A percentile compares a stretch with the other conserved stretches of the same genome.
Conservation (phyloP, 2,113 vertebrate genomes). For the Corapipo altera region DNA sequence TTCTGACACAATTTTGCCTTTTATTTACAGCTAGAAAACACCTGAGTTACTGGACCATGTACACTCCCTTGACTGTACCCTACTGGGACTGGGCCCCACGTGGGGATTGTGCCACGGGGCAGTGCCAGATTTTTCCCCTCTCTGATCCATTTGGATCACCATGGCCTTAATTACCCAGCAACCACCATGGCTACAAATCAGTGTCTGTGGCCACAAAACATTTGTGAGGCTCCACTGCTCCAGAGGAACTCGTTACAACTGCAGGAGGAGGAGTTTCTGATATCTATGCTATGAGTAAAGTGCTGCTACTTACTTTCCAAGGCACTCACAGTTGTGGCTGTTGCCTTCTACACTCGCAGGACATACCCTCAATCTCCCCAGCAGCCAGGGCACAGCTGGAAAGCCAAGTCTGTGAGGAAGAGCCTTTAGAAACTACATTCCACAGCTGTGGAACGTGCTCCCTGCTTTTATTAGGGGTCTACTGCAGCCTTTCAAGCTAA, state of each 20-base stretch:
- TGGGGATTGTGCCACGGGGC: background rate
- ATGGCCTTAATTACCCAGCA: background rate
- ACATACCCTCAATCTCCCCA: slow-evolving; percentile 29
- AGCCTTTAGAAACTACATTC: slow-evolving; percentile 27
- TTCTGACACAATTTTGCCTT: background rate
- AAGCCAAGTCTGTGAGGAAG: slow-evolving; percentile 49
- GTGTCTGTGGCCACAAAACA: background rate
- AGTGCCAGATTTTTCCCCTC: background rate
- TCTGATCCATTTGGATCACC: background rate
- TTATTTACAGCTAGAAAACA: background rate
- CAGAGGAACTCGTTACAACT: background rate
- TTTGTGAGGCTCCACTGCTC: background rate
- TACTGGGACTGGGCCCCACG: background rate
- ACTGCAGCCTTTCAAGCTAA: slow-evolving; percentile 14
- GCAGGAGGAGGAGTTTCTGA: background rate
- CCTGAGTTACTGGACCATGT: background rate
- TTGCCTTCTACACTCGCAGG: slow-evolving; percentile 25
- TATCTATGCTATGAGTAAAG: background rate
- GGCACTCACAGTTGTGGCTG: slow-evolving; percentile 29
- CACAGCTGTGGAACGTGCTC: slow-evolving; percentile 26
- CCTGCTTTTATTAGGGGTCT: background rate
- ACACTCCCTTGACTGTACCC: background rate
- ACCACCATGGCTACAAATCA: background rate
- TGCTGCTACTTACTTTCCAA: slow-evolving; percentile 32
- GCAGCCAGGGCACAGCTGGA: slow-evolving; percentile 42